These are phyloP conservation scores for Plebejus melissa DNA, from an alignment of 2,888 invertebrate species.

Conservation along the genomic window DNA sequence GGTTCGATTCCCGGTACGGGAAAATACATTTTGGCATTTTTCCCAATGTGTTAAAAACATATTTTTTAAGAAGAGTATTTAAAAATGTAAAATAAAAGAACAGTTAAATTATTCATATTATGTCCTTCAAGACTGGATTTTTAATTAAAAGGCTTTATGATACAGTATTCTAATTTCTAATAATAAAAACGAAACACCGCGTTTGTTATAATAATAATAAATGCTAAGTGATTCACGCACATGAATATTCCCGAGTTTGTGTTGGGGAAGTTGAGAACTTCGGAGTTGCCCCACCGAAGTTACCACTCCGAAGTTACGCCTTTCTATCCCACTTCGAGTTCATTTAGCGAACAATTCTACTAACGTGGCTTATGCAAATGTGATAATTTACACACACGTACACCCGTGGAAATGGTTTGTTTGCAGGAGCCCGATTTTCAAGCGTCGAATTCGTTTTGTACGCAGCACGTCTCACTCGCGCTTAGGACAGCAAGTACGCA, in stretches of 20 bases:
- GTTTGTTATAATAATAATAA: constrained; percentile 22
- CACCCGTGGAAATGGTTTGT: not conserved
- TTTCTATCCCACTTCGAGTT: constrained; percentile 1
- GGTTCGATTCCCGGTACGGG: constrained; percentile 87
- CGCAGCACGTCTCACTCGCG: no score
- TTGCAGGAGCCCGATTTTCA: not conserved
- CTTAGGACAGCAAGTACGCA: no score
- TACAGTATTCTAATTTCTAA: no score
- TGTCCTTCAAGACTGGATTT: no score
- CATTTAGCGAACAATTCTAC: constrained; percentile 17
- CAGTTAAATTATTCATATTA: no score
- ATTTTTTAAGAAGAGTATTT: no score
- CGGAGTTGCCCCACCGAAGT: not conserved
- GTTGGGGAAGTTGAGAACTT: not conserved
- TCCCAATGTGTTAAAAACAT: not conserved
- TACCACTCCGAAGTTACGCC: not conserved
- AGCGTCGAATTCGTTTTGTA: no score
- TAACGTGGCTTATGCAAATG: constrained; percentile 16
- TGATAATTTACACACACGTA: constrained; percentile 10
- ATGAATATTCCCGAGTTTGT: constrained; percentile 19
- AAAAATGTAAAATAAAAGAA: no score
- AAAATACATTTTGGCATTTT: constrained; percentile 44
- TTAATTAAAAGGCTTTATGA: no score
- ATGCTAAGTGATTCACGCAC: constrained; percentile 19
- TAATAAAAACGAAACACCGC: not conserved